These are phyloP conservation scores for Euthynnus affinis DNA, from an alignment of 2,797 vertebrate species.

Conservation along the genomic window DNA sequence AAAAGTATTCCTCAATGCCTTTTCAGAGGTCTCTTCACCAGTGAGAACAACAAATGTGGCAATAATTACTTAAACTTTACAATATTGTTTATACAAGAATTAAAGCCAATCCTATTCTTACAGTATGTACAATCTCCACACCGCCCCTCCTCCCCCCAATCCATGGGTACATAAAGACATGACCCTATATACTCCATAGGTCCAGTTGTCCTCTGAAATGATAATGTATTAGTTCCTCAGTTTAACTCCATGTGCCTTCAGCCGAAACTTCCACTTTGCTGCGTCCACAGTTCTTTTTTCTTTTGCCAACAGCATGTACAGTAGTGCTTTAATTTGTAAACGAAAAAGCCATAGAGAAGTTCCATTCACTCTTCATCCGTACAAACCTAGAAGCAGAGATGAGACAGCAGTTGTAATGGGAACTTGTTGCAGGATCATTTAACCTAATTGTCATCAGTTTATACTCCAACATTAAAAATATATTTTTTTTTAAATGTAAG, in stretches of 20 bases:
- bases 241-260: slow-evolving; percentile 82
- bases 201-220: slow-evolving; percentile 80
- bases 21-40: slow-evolving; percentile 76
- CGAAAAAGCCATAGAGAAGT: slow-evolving; percentile 72
- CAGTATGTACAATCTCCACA: slow-evolving; percentile 86
- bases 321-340: slow-evolving; percentile 91
- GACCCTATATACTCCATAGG: slow-evolving; percentile 59
- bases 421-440: background rate
- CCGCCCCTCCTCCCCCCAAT: slow-evolving; percentile 35
- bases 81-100: slow-evolving; percentile 89
- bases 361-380: slow-evolving; percentile 96
- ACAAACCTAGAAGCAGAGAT: slow-evolving; percentile 90
- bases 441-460: background rate
- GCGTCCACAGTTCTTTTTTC: slow-evolving; percentile 61
- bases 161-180: slow-evolving; percentile 74
- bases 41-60: slow-evolving; percentile 81
- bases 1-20: slow-evolving; percentile 72
- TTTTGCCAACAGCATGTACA: slow-evolving; percentile 92
- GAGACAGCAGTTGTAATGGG: background rate
- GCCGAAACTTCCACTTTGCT: slow-evolving; percentile 57
- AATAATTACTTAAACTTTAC: slow-evolving; percentile 87
- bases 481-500: background rate
- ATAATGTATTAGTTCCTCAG: slow-evolving; percentile 80
- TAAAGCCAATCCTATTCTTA: slow-evolving; percentile 85
- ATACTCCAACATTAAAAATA: background rate